A percentile compares a stretch with the other conserved stretches of the same genome.
Conservation (phyloP, 2,888 invertebrate species). For the Tipula helvola region DNA sequence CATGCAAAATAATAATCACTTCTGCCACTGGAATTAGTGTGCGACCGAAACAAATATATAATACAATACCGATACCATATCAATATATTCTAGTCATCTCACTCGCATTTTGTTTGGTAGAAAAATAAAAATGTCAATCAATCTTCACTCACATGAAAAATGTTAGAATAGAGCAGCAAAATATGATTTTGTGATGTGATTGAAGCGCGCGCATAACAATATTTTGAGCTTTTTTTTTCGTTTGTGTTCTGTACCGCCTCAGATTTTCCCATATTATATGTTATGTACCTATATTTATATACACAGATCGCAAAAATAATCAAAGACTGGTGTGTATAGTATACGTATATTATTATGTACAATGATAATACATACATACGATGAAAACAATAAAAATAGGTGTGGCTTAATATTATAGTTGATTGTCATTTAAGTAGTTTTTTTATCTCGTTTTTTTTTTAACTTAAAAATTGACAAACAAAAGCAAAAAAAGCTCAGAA, state of each 20-base stretch:
- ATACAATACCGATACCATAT: background rate
- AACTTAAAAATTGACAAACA: conserved; percentile 1
- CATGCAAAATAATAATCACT: background rate
- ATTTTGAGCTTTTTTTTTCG: background rate
- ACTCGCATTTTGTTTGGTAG: background rate
- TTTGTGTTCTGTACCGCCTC: conserved; percentile 4
- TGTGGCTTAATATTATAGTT: conserved; percentile 5
- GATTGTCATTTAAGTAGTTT: conserved; percentile 7
- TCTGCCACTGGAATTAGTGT: background rate
- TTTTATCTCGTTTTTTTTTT: background rate
- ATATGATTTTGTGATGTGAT: conserved; percentile 6
- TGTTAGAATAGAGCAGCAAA: conserved; percentile 1
- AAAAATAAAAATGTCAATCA: conserved; percentile 7
- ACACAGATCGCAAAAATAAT: background rate
- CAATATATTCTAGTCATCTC: background rate
- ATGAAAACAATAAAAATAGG: conserved; percentile 8
- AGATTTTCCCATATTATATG: background rate
- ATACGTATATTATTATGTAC: background rate
- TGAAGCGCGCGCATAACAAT: conserved; percentile 7
- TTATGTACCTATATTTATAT: background rate
- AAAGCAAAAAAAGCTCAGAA: background rate
- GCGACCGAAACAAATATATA: background rate
- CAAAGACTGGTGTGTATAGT: background rate
- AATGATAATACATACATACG: background rate
- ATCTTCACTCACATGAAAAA: background rate